Evolutionary conservation across 2,888 invertebrate genomes (phyloP), one percentile per base, ranked within the genome.

Genomic region (Macropis europaea): DNA sequence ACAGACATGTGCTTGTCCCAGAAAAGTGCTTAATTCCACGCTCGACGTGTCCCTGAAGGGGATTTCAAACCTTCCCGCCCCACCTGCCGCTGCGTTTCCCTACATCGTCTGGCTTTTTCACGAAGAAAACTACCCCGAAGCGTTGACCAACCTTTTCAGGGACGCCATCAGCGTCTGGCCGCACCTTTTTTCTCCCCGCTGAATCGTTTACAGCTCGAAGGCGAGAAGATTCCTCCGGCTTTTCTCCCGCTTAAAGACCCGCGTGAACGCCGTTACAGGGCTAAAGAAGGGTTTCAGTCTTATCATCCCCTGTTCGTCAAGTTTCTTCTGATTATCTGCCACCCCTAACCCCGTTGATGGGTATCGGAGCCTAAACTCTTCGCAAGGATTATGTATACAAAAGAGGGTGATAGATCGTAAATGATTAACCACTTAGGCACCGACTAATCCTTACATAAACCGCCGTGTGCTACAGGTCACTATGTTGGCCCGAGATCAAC

Each of bases 21-120:
- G 69, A 76, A 76, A 79, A 77, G 71, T 80, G 81, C 70, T 81
- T 82, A 83, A 82, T 80, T 79, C 76, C 67, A 79, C 73, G 71
- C 72, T 77, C 60, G 68, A 74, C 67, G 59, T 68, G 45, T 38
- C 50, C 66, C 28, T n/a, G n/a, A 42, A 28, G 28, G 57, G 43
- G 64, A 56, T 76, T 38, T 48, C 56, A 57, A 42, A 50, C 17
- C 50, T 36, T 45, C 56, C 64, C 54, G 70, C 48, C 42, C 56
- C 36, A 43, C 62, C 50, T 48, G 43, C 53, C 54, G 26, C 11
- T 22, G n/a, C 13, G 24, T 48, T 22, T 28, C 36, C 32, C 45
- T 48, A 40, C 50, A 19, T 24, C 59, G 17, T 3, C 34, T 38
- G 22, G 30, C 34, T 40, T 62, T 57, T 28, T 40, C 24, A 13